Evolutionary conservation across 2,888 invertebrate species (phyloP), one percentile per base, ranked within the genome.

Genomic region (Mythimna vitellina): DNA sequence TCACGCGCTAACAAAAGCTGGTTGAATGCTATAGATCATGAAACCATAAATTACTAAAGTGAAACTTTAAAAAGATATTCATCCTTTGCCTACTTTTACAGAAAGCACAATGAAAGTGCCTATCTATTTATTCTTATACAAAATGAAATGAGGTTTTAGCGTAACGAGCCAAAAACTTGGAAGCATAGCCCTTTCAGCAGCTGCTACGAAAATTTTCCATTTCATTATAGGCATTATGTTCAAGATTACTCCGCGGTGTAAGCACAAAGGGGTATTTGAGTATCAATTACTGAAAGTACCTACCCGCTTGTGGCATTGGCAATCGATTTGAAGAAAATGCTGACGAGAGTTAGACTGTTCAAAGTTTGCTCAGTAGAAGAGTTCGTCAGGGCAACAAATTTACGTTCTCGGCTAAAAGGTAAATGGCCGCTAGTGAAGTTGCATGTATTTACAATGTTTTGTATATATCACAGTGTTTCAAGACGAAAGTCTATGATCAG

Each of bases 211-310:
- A 80, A 78, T 80, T 80, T 68, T 75, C 78, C 69, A 80, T 78
- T 78, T 80, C 80, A 78, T 77, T 77, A 74, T 57, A 67, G 60
- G 51, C 49, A 58, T 77, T 75, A 57, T 78, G 53, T 62, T 75
- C 60, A 60, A 60, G 67, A 77, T 77, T 80, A 78, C 76, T 68
- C 53, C 20, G 67, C 67, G 69, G 51, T 77, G 76, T 80, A 78
- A 80, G 76, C 76, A 75, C 64, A 75, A 78, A 80, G 75, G 61
- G 75, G 8, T 75, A 75, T 78, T 80, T 80, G 64, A 78, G 78
- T 68, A 80, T 69, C 78, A 78, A 78, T 78, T 78, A 80, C 76
- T 29, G 53, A 10, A 46, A 65, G 53, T 65, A 54, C 38, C 49
- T 65, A 54, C 53, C 54, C 54, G 46, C 25, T 22, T 69, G 38